phyloP scores from a whole-genome alignment of 2,113 vertebrate species.

The Talpa occidentalis region DNA sequence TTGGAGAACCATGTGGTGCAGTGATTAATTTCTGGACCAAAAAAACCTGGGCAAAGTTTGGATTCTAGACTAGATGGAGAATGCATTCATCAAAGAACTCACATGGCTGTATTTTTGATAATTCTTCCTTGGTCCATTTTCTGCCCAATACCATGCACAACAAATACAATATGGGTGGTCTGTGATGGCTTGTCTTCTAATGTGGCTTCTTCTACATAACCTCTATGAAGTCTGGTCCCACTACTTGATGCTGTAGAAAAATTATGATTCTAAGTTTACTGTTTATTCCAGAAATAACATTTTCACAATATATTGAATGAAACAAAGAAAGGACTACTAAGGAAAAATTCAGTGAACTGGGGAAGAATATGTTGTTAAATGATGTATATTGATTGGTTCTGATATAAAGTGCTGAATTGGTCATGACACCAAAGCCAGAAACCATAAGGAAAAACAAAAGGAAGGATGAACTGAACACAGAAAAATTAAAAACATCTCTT shows the following conservation, averaged over 20 bases:
- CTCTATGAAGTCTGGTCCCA: slow-evolving; percentile 96
- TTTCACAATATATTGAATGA: background rate
- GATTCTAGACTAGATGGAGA: background rate
- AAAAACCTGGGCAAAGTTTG: background rate
- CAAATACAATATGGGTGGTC: slow-evolving; percentile 97
- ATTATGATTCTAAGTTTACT: slow-evolving; percentile 71
- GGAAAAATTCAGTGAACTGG: background rate
- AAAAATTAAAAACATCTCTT: background rate
- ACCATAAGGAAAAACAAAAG: slow-evolving; percentile 23
- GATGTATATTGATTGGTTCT: background rate
- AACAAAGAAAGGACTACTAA: background rate
- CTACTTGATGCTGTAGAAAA: slow-evolving; percentile 95
- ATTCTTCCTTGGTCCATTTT: slow-evolving; percentile 99
- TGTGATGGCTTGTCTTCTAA: slow-evolving; percentile 96
- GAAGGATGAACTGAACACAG: background rate
- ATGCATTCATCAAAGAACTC: slow-evolving; percentile 82
- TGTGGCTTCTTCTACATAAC: slow-evolving; percentile 97
- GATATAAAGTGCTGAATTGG: background rate
- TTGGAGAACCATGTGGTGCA: background rate
- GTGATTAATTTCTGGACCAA: background rate
- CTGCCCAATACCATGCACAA: slow-evolving; percentile 99
- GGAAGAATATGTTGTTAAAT: background rate
- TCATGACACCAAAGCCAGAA: slow-evolving; percentile 13
- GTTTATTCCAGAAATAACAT: background rate
- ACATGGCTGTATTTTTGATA: slow-evolving; percentile 99